Evolutionary conservation across 2,113 vertebrate genomes (phyloP), one percentile per base, ranked within the genome.

Genomic region (Xiphophorus hellerii): DNA sequence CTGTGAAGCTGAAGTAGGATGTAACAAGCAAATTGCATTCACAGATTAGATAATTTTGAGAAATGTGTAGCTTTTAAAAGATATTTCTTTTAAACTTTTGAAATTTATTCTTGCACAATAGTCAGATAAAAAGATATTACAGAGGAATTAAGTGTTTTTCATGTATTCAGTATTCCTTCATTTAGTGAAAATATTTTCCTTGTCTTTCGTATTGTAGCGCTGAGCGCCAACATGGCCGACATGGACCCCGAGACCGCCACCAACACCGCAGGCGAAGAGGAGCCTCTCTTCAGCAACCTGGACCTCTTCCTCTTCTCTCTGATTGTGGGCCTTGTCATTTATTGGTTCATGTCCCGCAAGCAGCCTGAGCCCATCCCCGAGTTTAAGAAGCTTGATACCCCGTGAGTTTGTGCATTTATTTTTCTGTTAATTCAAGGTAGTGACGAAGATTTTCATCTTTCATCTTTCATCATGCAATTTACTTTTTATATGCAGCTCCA

Each of bases 321-420:
- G 76, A 96, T 98, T n/a, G 65, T 92, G 0, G 96, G 96, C 0
- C 81, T 98, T 4, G 63, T 97, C 1, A 92, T 97, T 54, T 99
- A 98, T 85, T 99, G 96, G 96, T 94, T 96, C 83, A 92, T 97
- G 89, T 97, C 97, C 83, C 95, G 96, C 77, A 97, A 97, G 94
- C 97, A 97, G 85, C 94, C 96, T 1, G 96, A 97, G n/a, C 94
- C 97, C 69, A 60, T 97, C 30, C 96, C 96, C 0, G 97, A 98
- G 17, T 96, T 98, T 85, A 96, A 94, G 87, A 97, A 94, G 83
- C 93, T 99, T 0, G 95, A 94, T 1, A 30, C 94, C 60, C 76
- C 74, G 95, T 96, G 84, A 95, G 95, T 42, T 42, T 42, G 12
- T 42, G 39, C 14, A 13, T 42, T 42, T 42, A 15, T 42, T 15